Evolutionary conservation across 2,797 vertebrate species (phyloP).

Genomic region (Propithecus perrieri): DNA sequence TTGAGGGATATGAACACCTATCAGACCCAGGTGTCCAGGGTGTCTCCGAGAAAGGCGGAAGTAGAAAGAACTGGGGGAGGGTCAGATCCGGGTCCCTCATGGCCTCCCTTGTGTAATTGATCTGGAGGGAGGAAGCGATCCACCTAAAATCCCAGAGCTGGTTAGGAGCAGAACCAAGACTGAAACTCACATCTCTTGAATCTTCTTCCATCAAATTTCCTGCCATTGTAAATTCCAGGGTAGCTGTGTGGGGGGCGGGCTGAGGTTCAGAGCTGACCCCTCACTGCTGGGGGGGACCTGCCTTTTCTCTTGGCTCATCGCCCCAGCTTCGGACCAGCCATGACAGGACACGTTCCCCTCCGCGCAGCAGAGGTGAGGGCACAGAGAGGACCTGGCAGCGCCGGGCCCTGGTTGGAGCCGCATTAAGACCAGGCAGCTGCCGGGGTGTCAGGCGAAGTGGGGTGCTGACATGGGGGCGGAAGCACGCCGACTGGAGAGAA

Average conservation of each 20-base stretch:
- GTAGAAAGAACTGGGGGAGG: neutral
- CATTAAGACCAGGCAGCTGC: neutral
- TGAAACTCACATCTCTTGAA: neutral
- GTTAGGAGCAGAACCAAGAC: neutral
- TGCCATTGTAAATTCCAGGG: neutral
- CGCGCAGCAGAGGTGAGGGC: neutral
- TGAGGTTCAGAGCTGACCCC: neutral
- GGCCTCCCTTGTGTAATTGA: neutral
- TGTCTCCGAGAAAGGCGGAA: neutral
- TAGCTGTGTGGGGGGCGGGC: neutral
- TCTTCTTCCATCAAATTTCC: neutral
- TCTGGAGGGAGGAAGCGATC: neutral
- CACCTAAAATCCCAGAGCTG: neutral
- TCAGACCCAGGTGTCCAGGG: neutral
- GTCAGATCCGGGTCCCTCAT: neutral
- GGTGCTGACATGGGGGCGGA: neutral
- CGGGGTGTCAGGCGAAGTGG: neutral
- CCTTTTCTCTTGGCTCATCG: neutral
- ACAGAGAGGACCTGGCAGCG: neutral
- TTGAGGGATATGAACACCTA: neutral
- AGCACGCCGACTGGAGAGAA: neutral
- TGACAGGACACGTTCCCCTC: neutral
- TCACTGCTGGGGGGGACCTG: rapidly evolving
- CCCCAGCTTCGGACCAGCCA: neutral
- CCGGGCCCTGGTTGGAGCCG: neutral